These are phyloP conservation scores for Macaca mulatta DNA, from an alignment of 2,113 vertebrate species.

Conservation along the genomic window DNA sequence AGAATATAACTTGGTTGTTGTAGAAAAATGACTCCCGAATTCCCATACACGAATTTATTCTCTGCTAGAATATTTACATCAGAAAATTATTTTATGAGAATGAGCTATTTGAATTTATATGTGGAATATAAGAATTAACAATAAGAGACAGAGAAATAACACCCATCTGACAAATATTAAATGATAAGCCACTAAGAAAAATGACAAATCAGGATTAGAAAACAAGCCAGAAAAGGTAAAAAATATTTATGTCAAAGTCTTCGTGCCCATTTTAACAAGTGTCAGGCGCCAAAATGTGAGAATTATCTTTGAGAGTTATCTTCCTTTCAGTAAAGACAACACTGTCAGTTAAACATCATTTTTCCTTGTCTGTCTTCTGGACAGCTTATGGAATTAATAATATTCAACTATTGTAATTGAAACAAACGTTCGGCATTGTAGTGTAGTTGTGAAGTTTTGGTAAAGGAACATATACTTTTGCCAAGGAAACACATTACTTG, in stretches of 20 bases:
- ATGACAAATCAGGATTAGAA: not conserved
- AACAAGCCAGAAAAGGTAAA: not conserved
- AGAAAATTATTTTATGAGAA: not conserved
- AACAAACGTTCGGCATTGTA: slow-evolving; percentile 25
- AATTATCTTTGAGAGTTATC: not conserved
- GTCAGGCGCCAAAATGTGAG: not conserved
- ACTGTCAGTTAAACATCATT: not conserved
- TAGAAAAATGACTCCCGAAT: not conserved
- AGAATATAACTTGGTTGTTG: not conserved
- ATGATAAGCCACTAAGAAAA: not conserved
- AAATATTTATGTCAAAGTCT: not conserved
- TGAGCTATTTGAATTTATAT: not conserved
- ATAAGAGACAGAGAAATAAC: not conserved
- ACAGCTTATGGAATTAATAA: slow-evolving; percentile 17
- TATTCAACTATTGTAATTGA: slow-evolving; percentile 51
- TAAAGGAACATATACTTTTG: slow-evolving; percentile 17
- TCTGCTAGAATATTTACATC: not conserved
- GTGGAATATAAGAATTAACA: not conserved
- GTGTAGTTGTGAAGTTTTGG: not conserved
- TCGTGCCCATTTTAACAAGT: not conserved
- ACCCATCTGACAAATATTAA: not conserved
- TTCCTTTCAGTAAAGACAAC: not conserved
- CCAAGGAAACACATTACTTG: not conserved
- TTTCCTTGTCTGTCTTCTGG: not conserved
- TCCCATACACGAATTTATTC: not conserved